Conservation (phyloP, 2,888 invertebrate genomes). For the Anoncus sp. region DNA sequence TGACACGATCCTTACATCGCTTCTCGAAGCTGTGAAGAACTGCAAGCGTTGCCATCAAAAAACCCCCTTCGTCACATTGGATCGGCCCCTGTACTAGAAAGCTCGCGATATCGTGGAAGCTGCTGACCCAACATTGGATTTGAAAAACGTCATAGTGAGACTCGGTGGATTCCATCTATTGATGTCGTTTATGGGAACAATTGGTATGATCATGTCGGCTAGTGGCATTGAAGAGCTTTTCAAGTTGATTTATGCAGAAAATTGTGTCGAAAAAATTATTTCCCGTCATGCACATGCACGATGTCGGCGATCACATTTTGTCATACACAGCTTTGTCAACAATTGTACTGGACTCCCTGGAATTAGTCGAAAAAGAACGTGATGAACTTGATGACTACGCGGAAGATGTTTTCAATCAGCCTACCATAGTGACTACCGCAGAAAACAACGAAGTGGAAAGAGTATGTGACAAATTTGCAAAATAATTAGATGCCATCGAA, state of each 20-base stretch:
- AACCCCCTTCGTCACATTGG: slow-evolving; percentile 39
- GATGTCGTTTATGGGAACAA: slow-evolving; percentile 68
- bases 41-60: slow-evolving; percentile 44
- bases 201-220: slow-evolving; percentile 71
- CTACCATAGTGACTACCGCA: slow-evolving; percentile 8
- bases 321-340: slow-evolving; percentile 3
- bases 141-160: slow-evolving; percentile 57
- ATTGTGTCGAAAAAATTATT: too few species aligned
- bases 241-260: slow-evolving; percentile 7
- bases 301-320: slow-evolving; percentile 8
- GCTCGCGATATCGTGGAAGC: slow-evolving; percentile 55
- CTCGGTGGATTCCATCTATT: slow-evolving; percentile 74
- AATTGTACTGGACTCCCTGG: slow-evolving; percentile 8
- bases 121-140: slow-evolving; percentile 37
- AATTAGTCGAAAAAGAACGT: slow-evolving; percentile 6
- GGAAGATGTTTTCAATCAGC: slow-evolving; percentile 2
- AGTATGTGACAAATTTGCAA: slow-evolving; percentile 2
- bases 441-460: slow-evolving; percentile 7
- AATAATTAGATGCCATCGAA: slow-evolving; percentile 6
- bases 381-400: slow-evolving; percentile 11
- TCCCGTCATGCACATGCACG: slow-evolving; percentile 44
- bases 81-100: slow-evolving; percentile 60
- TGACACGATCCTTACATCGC: slow-evolving; percentile 54
- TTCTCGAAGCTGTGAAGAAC: slow-evolving; percentile 49
- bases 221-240: slow-evolving; percentile 71